Conservation (phyloP, 2,888 invertebrate species). For the Drosophila lutescens region DNA sequence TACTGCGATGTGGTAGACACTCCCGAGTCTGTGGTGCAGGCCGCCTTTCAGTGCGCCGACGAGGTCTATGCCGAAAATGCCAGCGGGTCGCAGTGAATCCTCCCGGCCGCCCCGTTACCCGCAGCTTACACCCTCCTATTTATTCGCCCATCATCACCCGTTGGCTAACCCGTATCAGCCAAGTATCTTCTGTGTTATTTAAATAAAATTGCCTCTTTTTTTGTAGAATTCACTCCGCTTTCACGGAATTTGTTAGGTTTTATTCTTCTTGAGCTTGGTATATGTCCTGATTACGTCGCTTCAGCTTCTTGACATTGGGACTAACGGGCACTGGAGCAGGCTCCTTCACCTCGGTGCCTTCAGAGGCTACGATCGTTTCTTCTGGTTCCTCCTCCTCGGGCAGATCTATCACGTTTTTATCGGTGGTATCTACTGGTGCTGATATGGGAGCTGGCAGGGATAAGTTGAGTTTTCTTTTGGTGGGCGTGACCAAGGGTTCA, state of each 20-base stretch:
- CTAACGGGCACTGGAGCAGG: background rate
- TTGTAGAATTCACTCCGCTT: slow-evolving; percentile 17
- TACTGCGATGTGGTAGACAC: slow-evolving; percentile 82
- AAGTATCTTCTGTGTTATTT: slow-evolving; percentile 71
- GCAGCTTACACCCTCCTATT: slow-evolving; percentile 21
- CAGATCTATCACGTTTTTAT: slow-evolving; percentile 40
- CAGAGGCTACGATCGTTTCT: background rate
- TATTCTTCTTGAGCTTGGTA: slow-evolving; percentile 71
- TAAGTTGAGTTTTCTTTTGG: slow-evolving; percentile 76
- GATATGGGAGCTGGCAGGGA: slow-evolving; percentile 73
- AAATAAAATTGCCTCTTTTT: slow-evolving; percentile 64
- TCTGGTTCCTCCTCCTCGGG: slow-evolving; percentile 44
- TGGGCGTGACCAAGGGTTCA: slow-evolving; percentile 51
- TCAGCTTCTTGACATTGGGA: slow-evolving; percentile 79
- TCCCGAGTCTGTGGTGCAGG: slow-evolving; percentile 71
- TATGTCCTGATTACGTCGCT: slow-evolving; percentile 82
- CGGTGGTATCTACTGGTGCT: slow-evolving; percentile 8
- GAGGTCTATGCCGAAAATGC: slow-evolving; percentile 65
- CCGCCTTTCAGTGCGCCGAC: slow-evolving; percentile 68
- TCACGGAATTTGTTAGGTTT: slow-evolving; percentile 21
- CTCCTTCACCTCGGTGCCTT: background rate
- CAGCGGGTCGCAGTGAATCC: slow-evolving; percentile 45
- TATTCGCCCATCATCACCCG: slow-evolving; percentile 28
- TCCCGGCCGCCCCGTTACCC: background rate
- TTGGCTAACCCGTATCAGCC: slow-evolving; percentile 16